Evolutionary conservation across 2,113 vertebrate species (phyloP), one percentile per base, ranked within the genome.

Genomic region (Microcebus jonahi): DNA sequence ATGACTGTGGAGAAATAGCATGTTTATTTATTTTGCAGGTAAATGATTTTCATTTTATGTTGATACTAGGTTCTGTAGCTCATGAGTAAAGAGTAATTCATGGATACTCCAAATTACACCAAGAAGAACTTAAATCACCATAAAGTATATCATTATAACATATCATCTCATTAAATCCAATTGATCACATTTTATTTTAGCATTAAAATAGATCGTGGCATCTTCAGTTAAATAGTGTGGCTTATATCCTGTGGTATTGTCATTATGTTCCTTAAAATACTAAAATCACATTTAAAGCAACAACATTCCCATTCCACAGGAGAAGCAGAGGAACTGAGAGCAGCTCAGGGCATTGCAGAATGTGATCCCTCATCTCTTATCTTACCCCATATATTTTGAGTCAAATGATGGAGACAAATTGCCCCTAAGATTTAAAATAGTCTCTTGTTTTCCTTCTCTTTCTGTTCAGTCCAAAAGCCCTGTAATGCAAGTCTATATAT

Each of bases 401-500:
- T 18, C 55, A 4, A 57, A 83, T 53, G 50, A 93, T 57, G 61
- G 53, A 10, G 9, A 45, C 45, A 93, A 90, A 75, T 48, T 61
- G 8, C 39, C 73, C 94, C 25, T 57, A 70, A 68, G 88, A 91
- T 88, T 89, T 91, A 76, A 94, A 91, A 88, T 15, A n/a, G 7
- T 36, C 21, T 5, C 5, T 70, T 91, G 27, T 39, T 75, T 85
- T 81, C 65, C 42, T 88, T 36, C 1, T 27, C 6, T 61, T 68
- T 20, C 36, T 15, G 17, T 82, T 84, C 29, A 36, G 5, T 36
- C 14, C 91, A 63, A 81, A 88, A 94, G 65, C 20, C 29, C 61
- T 57, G 20, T 25, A 91, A 77, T 36, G 45, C 39, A 87, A 71
- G 25, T n/a, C 6, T 21, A 63, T 61, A 34, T 55, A 31, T 5